Evolutionary conservation across 2,888 invertebrate genomes (phyloP).

Genomic region (Leptopilina myrica): DNA sequence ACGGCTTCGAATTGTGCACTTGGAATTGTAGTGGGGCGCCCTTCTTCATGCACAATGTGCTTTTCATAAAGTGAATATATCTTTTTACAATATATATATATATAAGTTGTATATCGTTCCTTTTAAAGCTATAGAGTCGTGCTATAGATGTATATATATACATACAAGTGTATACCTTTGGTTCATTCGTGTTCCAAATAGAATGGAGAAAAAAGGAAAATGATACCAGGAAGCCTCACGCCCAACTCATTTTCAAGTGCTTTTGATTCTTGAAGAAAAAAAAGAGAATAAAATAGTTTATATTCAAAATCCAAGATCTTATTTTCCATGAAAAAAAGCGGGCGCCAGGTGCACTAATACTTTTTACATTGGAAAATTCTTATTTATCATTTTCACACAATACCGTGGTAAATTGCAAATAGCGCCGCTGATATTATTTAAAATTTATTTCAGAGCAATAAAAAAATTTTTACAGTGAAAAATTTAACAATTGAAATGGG

Average conservation of each 20-base stretch:
- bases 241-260: constrained; percentile 43
- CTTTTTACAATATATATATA: constrained; percentile 37
- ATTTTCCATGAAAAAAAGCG: constrained; percentile 7
- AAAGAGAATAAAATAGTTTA: not conserved
- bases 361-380: constrained; percentile 1
- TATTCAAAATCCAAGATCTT: constrained; percentile 38
- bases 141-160: constrained; percentile 42
- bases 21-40: constrained; percentile 46
- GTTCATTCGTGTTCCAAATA: constrained; percentile 45
- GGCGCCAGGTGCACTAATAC: constrained; percentile 33
- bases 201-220: constrained; percentile 47
- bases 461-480: too few relatives aligned
- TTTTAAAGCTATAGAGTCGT: constrained; percentile 36
- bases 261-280: not conserved
- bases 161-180: constrained; percentile 1
- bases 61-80: constrained; percentile 38
- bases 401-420: constrained; percentile 3
- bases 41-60: constrained; percentile 46
- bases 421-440: too few relatives aligned
- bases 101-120: constrained; percentile 22
- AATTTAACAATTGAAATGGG: too few relatives aligned
- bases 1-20: constrained; percentile 67
- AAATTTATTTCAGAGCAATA: too few relatives aligned
- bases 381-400: constrained; percentile 2
- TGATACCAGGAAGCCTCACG: constrained; percentile 49